These are phyloP conservation scores for Ardeotis arabs DNA, from an alignment of 2,113 vertebrate genomes.

Conservation along the genomic window DNA sequence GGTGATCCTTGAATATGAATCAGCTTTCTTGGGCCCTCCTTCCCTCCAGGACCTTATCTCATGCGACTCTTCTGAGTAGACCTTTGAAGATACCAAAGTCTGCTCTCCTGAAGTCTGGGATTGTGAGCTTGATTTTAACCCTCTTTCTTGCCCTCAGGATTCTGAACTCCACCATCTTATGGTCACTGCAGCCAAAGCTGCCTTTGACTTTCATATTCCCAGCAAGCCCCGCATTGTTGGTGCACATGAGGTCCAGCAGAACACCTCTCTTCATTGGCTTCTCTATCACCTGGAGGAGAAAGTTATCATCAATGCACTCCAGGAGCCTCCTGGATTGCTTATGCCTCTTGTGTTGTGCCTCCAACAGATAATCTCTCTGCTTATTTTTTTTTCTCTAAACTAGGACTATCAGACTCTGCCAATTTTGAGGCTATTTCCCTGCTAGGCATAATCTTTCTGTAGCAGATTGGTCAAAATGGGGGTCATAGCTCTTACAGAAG, in stretches of 20 bases:
- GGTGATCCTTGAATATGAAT: not conserved
- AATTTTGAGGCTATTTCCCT: not conserved
- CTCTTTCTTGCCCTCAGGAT: not conserved
- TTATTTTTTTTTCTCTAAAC: not conserved
- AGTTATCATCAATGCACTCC: not conserved
- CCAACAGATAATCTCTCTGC: not conserved
- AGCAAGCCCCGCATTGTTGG: not conserved
- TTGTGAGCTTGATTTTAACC: not conserved
- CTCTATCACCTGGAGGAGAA: not conserved
- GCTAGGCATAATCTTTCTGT: not conserved
- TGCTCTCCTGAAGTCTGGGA: not conserved
- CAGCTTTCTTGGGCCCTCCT: not conserved
- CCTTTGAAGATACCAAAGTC: not conserved
- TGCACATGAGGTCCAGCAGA: not conserved
- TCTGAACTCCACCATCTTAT: not conserved
- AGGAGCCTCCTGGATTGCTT: not conserved
- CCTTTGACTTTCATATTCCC: not conserved
- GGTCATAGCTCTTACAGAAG: not conserved
- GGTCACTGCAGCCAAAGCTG: not conserved
- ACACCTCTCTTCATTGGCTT: not conserved
- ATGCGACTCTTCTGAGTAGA: rapidly evolving
- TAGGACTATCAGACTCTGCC: not conserved
- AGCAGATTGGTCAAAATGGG: not conserved
- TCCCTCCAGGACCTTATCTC: not conserved
- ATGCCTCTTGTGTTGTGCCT: not conserved